These are phyloP conservation scores for Aporrectodea caliginosa DNA, from an alignment of 1,140 invertebrate genomes.

Conservation along the genomic window DNA sequence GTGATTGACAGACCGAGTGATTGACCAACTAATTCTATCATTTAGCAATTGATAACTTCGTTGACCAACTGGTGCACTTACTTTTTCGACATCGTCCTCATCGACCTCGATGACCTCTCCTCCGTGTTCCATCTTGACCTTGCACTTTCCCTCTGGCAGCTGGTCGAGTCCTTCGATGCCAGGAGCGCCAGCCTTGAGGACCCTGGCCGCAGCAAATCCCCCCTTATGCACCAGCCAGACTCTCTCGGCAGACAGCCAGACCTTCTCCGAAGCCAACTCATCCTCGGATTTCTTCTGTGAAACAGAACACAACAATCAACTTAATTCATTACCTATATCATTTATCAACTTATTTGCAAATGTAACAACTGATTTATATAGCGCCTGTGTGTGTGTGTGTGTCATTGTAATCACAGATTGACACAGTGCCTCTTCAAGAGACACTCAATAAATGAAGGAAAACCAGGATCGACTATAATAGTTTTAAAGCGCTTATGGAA, in stretches of 20 bases:
- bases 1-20: not conserved
- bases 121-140: constrained; percentile 71
- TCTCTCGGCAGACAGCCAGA: constrained; percentile 73
- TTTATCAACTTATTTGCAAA: too few relatives aligned
- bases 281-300: constrained; percentile 77
- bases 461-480: too few relatives aligned
- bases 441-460: too few relatives aligned
- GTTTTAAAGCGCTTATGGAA: too few relatives aligned
- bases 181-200: constrained; percentile 57
- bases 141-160: constrained; percentile 64
- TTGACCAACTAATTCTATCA: not conserved
- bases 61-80: constrained; percentile 33
- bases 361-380: too few relatives aligned
- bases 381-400: too few relatives aligned
- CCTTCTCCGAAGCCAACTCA: constrained; percentile 71
- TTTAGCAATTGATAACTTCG: not conserved
- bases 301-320: too few relatives aligned
- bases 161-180: constrained; percentile 41
- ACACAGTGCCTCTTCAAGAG: too few relatives aligned
- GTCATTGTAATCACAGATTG: too few relatives aligned
- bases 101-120: constrained; percentile 75
- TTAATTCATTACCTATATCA: too few relatives aligned
- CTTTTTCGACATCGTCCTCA: constrained; percentile 86
- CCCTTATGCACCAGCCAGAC: constrained; percentile 86
- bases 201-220: constrained; percentile 74